Percentiles rank a stretch among this genome's conserved stretches.
phyloP scores from a whole-genome alignment of 2,888 invertebrate species.

The Tenthredo amoena region DNA sequence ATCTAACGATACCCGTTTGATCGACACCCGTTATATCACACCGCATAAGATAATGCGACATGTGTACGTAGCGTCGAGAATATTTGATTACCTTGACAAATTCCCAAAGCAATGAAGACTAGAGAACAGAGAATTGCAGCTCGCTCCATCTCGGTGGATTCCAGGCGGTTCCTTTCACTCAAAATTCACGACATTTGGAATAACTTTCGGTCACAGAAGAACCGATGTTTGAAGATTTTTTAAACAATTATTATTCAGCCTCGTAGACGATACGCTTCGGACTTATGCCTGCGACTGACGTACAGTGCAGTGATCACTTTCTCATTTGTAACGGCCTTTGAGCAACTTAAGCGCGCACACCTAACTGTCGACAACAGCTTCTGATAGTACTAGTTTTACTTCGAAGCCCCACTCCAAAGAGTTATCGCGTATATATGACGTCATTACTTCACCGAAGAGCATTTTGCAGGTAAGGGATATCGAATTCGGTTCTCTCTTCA shows the following conservation, averaged over 20 bases:
- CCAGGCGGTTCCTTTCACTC: background rate
- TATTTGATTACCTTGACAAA: background rate
- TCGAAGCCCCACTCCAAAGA: background rate
- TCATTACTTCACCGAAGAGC: background rate
- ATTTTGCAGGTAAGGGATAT: background rate
- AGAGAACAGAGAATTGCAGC: background rate
- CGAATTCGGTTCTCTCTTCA: background rate
- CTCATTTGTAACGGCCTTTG: background rate
- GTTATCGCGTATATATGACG: background rate
- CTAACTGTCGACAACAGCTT: background rate
- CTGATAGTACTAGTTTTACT: background rate
- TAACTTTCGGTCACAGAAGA: background rate
- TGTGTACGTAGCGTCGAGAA: background rate
- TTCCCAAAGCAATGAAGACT: background rate
- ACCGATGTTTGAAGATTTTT: background rate
- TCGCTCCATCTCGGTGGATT: background rate
- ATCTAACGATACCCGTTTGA: background rate
- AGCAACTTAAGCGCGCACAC: background rate
- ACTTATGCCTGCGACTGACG: background rate
- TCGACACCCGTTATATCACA: background rate
- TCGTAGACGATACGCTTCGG: background rate
- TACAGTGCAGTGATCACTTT: background rate
- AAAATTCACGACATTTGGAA: background rate
- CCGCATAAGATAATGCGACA: background rate
- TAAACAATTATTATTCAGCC: background rate